Conservation (phyloP, 37 sponge, comb jelly and placozoan genomes). For the Halisarca cf. caerulea region DNA sequence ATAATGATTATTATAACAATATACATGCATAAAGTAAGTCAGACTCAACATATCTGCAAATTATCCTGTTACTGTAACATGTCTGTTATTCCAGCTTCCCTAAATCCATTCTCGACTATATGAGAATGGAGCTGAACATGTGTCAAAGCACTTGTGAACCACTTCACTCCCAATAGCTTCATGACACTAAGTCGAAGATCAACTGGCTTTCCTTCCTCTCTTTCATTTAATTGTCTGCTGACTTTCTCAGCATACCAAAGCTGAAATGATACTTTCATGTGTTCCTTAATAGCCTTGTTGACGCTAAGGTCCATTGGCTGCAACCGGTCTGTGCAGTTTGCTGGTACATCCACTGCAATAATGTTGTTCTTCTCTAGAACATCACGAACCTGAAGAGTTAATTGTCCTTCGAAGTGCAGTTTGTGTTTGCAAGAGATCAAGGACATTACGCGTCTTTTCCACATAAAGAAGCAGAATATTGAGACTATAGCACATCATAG, state of each 20-base stretch:
- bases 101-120: slow-evolving; percentile 5
- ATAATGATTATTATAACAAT: too few species aligned
- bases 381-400: not conserved
- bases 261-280: not conserved
- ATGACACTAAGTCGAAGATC: not conserved
- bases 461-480: slow-evolving; percentile 6
- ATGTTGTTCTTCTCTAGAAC: slow-evolving; percentile 22
- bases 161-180: slow-evolving; percentile 58
- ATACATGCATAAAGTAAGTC: too few species aligned
- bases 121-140: not conserved
- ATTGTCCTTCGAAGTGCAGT: slow-evolving; percentile 33
- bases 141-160: not conserved
- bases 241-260: slow-evolving; percentile 7
- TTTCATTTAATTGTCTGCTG: not conserved
- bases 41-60: too few species aligned
- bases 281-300: slow-evolving; percentile 24
- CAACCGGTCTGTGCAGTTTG: slow-evolving; percentile 42
- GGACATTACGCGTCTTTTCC: not conserved
- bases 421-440: not conserved
- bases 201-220: not conserved
- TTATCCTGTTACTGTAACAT: too few species aligned
- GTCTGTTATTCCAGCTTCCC: slow-evolving; percentile 9
- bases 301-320: slow-evolving; percentile 49
- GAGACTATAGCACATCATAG: slow-evolving; percentile 7
- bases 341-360: slow-evolving; percentile 5